Percentiles rank a stretch among this genome's conserved stretches.
Evolutionary conservation across 2,797 vertebrate genomes (phyloP).

Genomic region (Paramormyrops hopkinsi): DNA sequence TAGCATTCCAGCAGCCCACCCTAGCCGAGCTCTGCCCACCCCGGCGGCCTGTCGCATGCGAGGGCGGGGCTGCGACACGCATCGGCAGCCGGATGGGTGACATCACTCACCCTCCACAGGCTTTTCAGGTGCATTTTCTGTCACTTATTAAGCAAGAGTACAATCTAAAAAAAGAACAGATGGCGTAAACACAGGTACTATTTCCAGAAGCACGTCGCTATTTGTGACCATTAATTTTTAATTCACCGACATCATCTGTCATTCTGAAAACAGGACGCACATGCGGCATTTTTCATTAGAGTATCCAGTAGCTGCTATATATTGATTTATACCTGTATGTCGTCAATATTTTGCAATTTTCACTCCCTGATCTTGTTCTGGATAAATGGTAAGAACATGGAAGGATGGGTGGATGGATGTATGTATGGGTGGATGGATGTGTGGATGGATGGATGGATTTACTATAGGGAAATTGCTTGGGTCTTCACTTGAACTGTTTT

Average conservation of each 20-base stretch:
- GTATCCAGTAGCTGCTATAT: not conserved
- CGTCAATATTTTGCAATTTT: not conserved
- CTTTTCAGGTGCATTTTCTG: not conserved
- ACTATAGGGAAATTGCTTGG: not conserved
- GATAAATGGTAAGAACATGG: not conserved
- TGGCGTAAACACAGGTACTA: not conserved
- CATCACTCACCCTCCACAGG: not conserved
- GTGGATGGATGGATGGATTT: not conserved
- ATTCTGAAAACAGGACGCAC: not conserved
- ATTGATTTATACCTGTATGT: not conserved
- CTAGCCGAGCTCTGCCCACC: not conserved
- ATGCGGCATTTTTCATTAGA: not conserved
- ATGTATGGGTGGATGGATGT: not conserved
- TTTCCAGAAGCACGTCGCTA: not conserved
- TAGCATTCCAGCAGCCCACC: constrained; percentile 11
- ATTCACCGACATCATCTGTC: not conserved
- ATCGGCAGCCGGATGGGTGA: not conserved
- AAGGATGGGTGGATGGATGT: not conserved
- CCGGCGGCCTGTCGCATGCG: not conserved
- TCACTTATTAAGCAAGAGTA: not conserved
- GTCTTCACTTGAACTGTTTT: not conserved
- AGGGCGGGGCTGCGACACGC: not conserved
- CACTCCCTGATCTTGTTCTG: not conserved
- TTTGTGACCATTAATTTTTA: not conserved
- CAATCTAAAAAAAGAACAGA: not conserved